Base-by-base conservation (phyloP, 2,113 vertebrate species). In the Neopipo cinnamomea region DNA sequence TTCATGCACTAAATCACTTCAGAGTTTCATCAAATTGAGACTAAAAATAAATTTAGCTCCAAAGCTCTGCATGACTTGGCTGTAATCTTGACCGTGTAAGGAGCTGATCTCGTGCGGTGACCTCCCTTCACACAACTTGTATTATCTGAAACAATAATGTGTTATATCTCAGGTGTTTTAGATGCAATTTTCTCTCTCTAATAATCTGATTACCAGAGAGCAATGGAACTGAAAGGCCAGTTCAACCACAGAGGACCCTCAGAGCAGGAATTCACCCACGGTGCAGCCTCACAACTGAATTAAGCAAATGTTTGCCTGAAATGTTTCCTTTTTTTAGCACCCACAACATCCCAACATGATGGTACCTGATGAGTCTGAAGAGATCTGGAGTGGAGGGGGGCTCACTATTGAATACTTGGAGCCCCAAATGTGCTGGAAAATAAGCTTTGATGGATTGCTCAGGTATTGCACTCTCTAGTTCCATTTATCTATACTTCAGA, bases 321-420 rank as follows among this genome's bases (percentile, higher is more conserved):
- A 63, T 80, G 6, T 82, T 61, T 49, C 63, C 25, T 79, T 33
- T 73, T 75, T 91, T 89, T 77, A 97, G 97, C 96, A 97, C 74
- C 96, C 97, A 22, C 86, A 95, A 10, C 97, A 97, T 80, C 97
- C 97, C n/a, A 97, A 97, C 92, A 96, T 97, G 95, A 94, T 96
- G 76, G 95, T 94, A 83, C 68, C 28, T 19, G 96, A 96, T 50
- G 97, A 96, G 31, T 95, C 93, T n/a, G 35, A 77, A 61, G 95
- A 95, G 62, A 33, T 80, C 9, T 97, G 97, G 97, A 95, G 91
- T 66, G 97, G 73, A 66, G 95, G 95, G 84, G 97, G 96, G 5
- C 93, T 97, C 63, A 83, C 86, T 23, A 86, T 97, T 67, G 96
- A 96, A 50, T 94, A 94, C 52, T 2, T 92, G 55, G 90, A 97